A percentile compares a stretch with the other conserved stretches of the same genome.
These are phyloP conservation scores for Cephus cinctus DNA, from an alignment of 1,140 invertebrate genomes.

Conservation along the genomic window DNA sequence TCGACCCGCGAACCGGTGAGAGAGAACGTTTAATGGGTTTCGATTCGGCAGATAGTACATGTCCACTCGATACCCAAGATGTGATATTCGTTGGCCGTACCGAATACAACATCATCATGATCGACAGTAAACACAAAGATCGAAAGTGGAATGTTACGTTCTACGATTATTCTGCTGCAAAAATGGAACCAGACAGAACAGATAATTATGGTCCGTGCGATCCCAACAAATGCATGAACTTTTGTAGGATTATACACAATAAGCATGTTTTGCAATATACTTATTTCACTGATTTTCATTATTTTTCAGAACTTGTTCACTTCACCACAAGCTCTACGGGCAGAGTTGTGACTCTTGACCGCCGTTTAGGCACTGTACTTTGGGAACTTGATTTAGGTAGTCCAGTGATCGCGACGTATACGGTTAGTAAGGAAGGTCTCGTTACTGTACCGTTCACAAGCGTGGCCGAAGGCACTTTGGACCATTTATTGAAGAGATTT, in stretches of 20 bases:
- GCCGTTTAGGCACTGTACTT: slow-evolving; percentile 70
- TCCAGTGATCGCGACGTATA: slow-evolving; percentile 89
- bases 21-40: slow-evolving; percentile 80
- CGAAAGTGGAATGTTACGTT: slow-evolving; percentile 96
- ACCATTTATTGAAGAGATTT: slow-evolving; percentile 68
- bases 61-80: slow-evolving; percentile 63
- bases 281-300: slow-evolving; percentile 12
- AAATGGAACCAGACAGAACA: slow-evolving; percentile 70
- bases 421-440: slow-evolving; percentile 75
- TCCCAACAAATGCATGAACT: slow-evolving; percentile 1
- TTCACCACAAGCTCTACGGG: slow-evolving; percentile 90
- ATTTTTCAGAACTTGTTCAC: slow-evolving; percentile 73
- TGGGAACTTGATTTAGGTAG: slow-evolving; percentile 88
- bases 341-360: slow-evolving; percentile 75
- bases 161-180: slow-evolving; percentile 79
- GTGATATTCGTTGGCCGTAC: slow-evolving; percentile 81
- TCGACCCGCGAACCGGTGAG: slow-evolving; percentile 86
- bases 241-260: slow-evolving; percentile 14
- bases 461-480: slow-evolving; percentile 82
- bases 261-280: slow-evolving; percentile 4
- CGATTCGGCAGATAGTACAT: slow-evolving; percentile 64
- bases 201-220: slow-evolving; percentile 80
- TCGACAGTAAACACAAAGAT: slow-evolving; percentile 78
- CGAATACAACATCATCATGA: slow-evolving; percentile 94
- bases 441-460: slow-evolving; percentile 87